Evolutionary conservation across 2,888 invertebrate genomes (phyloP).

Genomic region (Himalopsyche tibetana): DNA sequence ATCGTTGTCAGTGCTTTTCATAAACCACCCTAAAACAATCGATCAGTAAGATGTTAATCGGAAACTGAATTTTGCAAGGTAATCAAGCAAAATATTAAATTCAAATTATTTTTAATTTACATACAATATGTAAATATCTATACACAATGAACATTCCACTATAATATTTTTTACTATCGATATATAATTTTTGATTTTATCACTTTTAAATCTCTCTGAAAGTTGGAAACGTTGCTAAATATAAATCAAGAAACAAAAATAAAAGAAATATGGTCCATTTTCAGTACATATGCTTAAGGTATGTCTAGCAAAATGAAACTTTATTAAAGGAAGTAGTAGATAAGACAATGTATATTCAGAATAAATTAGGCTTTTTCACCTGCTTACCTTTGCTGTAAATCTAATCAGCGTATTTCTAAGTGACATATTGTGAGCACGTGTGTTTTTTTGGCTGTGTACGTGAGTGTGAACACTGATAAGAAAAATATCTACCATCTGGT

Average conservation of each 20-base stretch:
- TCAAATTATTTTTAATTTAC: background rate
- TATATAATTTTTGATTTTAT: too few relatives aligned
- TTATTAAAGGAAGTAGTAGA: too few relatives aligned
- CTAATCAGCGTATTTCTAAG: background rate
- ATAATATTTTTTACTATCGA: too few relatives aligned
- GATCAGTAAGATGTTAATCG: conserved; percentile 5
- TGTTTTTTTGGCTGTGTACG: conserved; percentile 31
- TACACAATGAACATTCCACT: too few relatives aligned
- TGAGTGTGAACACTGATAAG: conserved; percentile 34
- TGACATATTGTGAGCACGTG: conserved; percentile 42
- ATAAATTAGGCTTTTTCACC: background rate
- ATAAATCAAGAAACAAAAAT: too few relatives aligned
- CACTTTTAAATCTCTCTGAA: too few relatives aligned
- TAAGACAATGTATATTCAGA: too few relatives aligned
- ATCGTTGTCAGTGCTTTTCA: conserved; percentile 33
- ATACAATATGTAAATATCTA: too few relatives aligned
- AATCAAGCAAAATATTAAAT: background rate
- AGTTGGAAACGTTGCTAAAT: too few relatives aligned
- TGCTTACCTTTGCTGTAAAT: background rate
- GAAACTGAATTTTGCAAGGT: background rate
- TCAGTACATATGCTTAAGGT: background rate
- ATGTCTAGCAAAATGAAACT: background rate
- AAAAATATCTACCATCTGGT: conserved; percentile 38
- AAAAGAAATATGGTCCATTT: too few relatives aligned
- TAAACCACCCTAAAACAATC: background rate